Percentiles rank a stretch among this genome's conserved stretches.
These are phyloP conservation scores for Marisa cornuarietis DNA, from an alignment of 1,140 invertebrate genomes.

Conservation along the genomic window DNA sequence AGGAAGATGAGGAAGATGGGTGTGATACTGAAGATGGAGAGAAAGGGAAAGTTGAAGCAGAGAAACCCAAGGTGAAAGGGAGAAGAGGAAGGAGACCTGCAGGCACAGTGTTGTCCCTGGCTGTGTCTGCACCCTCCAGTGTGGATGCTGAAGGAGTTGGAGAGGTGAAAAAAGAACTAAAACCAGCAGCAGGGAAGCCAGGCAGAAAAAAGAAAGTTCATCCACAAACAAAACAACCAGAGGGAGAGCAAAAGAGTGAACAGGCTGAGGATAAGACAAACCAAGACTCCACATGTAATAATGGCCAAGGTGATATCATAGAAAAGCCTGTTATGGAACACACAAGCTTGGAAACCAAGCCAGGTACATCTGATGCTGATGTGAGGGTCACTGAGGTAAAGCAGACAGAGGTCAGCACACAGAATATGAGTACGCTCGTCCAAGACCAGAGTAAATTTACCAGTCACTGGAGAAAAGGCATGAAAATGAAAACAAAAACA, in stretches of 20 bases:
- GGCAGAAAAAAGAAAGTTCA: not conserved
- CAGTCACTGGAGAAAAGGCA: not conserved
- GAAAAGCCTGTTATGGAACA: too few species aligned
- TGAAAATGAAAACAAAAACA: not conserved
- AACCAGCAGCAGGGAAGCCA: not conserved
- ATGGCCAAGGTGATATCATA: too few species aligned
- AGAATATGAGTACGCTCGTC: not conserved
- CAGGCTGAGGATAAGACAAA: too few species aligned
- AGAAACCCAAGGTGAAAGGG: slow-evolving; percentile 12
- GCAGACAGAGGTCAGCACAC: not conserved
- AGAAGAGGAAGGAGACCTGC: slow-evolving; percentile 4
- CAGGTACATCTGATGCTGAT: too few species aligned
- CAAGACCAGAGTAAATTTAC: slow-evolving; percentile 9
- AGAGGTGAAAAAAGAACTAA: slow-evolving; percentile 1
- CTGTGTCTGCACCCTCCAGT: too few species aligned
- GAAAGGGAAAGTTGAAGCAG: slow-evolving; percentile 8
- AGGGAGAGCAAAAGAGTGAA: not conserved
- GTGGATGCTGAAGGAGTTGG: not conserved
- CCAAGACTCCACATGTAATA: too few species aligned
- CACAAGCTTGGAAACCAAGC: too few species aligned
- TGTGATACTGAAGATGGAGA: not conserved
- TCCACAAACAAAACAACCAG: not conserved
- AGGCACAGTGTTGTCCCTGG: not conserved
- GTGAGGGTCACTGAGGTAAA: not conserved
- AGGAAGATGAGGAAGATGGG: not conserved